Evolutionary conservation across 2,113 vertebrate genomes (phyloP), one percentile per base, ranked within the genome.

Genomic region (Sylvilagus bachmani): DNA sequence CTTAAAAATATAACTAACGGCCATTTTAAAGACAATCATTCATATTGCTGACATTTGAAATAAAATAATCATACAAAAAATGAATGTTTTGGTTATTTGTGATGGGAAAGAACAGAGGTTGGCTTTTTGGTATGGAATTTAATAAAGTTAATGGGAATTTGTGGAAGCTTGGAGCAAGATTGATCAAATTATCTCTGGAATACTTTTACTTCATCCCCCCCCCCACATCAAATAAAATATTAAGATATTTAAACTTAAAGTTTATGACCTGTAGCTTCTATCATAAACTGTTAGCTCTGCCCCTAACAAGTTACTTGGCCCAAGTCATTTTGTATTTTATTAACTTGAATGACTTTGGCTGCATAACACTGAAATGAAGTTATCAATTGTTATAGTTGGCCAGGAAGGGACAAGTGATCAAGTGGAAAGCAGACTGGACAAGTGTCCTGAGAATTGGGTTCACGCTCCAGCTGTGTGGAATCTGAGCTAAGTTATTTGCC

Each of bases 41-140:
- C n/a, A 81, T 93, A 8, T 58, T 27, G 82, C 24, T 66, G 62
- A 86, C 93, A 95, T 95, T 96, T 94, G 55, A 97, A 97, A 88
- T 89, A 91, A 94, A 96, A 94, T 90, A 93, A 82, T 91, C 66
- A 89, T 73, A 10, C 24, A 92, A 88, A 84, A 82, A 96, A 64
- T 91, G 86, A 93, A 69, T 66, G 33, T 64, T 91, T 97, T 87
- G 80, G 44, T 96, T 89, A 84, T 89, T 92, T 92, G 77, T 96
- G 89, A 84, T 94, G 27, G 86, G 55, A 91, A 93, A 91, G 62
- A 90, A 58, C 84, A 93, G 77, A 96, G 53, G 10, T 29, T 96
- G 71, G 51, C 49, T 89, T 87, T 38, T 94, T 93, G 70, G 88
- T 31, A 69, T 67, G 44, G 66, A 92, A 6, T 92, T 91, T 70